These are phyloP conservation scores for Semaprochilodus insignis DNA, from an alignment of 2,797 vertebrate species.

Conservation along the genomic window DNA sequence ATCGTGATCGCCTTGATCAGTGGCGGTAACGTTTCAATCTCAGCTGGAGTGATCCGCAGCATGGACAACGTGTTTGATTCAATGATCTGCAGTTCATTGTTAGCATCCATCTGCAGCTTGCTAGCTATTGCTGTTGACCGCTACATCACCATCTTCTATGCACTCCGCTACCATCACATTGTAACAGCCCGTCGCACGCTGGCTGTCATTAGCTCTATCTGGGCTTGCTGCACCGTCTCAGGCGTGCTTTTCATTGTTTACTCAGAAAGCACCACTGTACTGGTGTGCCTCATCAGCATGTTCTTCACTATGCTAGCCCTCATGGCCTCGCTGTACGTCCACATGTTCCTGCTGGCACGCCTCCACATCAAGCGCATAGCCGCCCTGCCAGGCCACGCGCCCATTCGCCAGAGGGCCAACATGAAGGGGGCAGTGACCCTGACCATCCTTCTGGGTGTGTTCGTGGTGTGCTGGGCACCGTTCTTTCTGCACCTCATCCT, in stretches of 20 bases:
- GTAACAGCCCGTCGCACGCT: conserved; percentile 86
- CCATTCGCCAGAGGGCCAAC: conserved; percentile 88
- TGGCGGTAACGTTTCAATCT: conserved; percentile 78
- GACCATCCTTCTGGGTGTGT: conserved; percentile 93
- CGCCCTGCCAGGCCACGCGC: conserved; percentile 83
- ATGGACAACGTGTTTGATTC: conserved; percentile 97
- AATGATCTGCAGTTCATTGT: conserved; percentile 93
- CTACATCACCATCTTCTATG: conserved; percentile 97
- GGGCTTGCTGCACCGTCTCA: conserved; percentile 86
- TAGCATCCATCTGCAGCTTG: conserved; percentile 94
- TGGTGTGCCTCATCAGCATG: conserved; percentile 93
- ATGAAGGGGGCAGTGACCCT: conserved; percentile 96
- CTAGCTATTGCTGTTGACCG: conserved; percentile 94
- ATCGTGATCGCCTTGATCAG: conserved; percentile 91
- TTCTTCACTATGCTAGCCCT: conserved; percentile 96
- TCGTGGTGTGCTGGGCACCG: conserved; percentile 96
- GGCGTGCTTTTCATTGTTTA: conserved; percentile 93
- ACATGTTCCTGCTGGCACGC: conserved; percentile 95
- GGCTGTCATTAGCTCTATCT: conserved; percentile 86
- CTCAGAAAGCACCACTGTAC: conserved; percentile 89
- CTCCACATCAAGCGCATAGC: conserved; percentile 93
- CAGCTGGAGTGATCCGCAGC: conserved; percentile 82
- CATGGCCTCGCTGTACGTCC: conserved; percentile 94
- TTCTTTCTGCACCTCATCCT: conserved; percentile 95
- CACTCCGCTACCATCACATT: conserved; percentile 94